Evolutionary conservation across 1,140 invertebrate species (phyloP), one percentile per base, ranked within the genome.

Genomic region (Globodera ellingtonae): DNA sequence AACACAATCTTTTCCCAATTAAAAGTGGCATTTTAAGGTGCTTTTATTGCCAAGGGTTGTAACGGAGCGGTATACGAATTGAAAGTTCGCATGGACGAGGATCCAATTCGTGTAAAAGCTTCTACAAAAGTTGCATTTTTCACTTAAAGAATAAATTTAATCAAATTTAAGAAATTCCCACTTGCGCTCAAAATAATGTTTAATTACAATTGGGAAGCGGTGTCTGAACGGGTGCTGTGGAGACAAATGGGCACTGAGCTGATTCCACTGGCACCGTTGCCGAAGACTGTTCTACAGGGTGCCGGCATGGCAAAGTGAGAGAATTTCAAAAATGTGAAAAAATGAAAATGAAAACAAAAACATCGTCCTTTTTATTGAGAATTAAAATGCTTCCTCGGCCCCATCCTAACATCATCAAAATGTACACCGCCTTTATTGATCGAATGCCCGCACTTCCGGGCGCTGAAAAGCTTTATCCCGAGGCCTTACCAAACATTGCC

Each of bases 121-220:
- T 59, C 47, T 5, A 18, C 21, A 9, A 79, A 52, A 35, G 48
- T 56, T 56, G 78, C 21, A 56, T 9, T 44, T 69, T 35, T 67
- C 13, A 70, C 18, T 21, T 24, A 48, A 67, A 46, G 21, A 48
- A 67, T 35, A 46, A 48, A 44, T 18, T 24, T 52, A 6, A 24
- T 6, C 10, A 76, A 52, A 4, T 75, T 84, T 78, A 24, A 84
- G 81, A 18, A 69, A 13, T 84, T n/a, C 70, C 84, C 84, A 1
- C 72, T 85, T 5, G 84, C 84, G 9, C 44, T 85, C 15, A 85
- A 85, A 75, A 77, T 85, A 46, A 86, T 85, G 82, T 85, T 85
- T 65, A 85, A 84, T 72, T 86, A 85, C 65, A 71, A 86, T 52
- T 85, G 73, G 75, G 48, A 24, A 3, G 72, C 62, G 0, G 56